phyloP scores from a whole-genome alignment of 2,113 vertebrate genomes.

The Takifugu flavidus region DNA sequence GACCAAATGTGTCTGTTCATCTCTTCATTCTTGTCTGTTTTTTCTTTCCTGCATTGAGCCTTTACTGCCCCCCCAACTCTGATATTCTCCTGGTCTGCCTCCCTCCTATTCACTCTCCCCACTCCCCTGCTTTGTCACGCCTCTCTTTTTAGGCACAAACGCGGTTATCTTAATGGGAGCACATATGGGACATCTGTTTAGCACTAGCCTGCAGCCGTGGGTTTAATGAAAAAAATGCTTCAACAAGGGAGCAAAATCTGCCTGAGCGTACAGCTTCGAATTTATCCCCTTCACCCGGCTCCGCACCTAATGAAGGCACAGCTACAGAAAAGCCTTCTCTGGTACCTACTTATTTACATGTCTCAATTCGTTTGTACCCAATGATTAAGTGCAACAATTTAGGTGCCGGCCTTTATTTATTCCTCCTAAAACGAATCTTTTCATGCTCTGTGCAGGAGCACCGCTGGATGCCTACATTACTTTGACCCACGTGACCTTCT shows the following conservation, averaged over 20 bases:
- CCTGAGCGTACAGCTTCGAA: neutral
- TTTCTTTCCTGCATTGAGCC: neutral
- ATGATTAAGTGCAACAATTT: too few relatives aligned
- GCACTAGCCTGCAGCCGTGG: neutral
- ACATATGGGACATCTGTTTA: neutral
- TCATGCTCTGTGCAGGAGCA: too few relatives aligned
- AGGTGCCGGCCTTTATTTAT: too few relatives aligned
- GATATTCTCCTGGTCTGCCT: neutral
- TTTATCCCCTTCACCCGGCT: neutral
- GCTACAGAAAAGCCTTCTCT: neutral
- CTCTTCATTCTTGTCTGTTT: neutral
- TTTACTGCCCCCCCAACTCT: neutral
- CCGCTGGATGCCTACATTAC: too few relatives aligned
- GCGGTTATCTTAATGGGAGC: constrained; percentile 18
- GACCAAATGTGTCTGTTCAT: constrained; percentile 23
- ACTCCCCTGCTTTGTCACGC: neutral
- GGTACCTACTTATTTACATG: neutral
- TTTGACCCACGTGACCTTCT: too few relatives aligned
- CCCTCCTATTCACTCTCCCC: neutral
- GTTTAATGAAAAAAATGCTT: constrained; percentile 9
- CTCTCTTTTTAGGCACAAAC: constrained; percentile 2
- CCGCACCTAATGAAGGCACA: neutral
- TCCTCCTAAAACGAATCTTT: too few relatives aligned
- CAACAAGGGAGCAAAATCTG: constrained; percentile 5
- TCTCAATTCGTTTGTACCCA: neutral